phyloP scores from a whole-genome alignment of 64 coral and sea anemone genomes.

The Dendrophyllia cribrosa region DNA sequence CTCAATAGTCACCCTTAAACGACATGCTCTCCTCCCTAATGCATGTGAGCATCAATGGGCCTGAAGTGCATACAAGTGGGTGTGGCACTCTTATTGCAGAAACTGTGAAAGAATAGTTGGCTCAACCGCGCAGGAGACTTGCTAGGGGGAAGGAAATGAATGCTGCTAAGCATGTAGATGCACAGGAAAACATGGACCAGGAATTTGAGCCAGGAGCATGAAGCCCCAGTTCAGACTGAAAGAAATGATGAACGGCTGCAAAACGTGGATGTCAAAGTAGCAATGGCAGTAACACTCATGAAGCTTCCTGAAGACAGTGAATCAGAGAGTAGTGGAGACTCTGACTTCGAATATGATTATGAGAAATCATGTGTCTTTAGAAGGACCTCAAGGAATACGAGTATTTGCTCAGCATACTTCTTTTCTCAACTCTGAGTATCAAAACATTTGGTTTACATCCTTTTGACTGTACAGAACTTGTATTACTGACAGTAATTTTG shows the following conservation, averaged over 20 bases:
- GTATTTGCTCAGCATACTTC: too few relatives aligned
- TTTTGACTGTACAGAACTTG: too few relatives aligned
- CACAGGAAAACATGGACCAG: background rate
- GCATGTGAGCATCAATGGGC: constrained; percentile 21
- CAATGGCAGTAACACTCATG: background rate
- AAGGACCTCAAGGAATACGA: too few relatives aligned
- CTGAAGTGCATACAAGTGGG: constrained; percentile 11
- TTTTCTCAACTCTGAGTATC: too few relatives aligned
- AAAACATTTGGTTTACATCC: too few relatives aligned
- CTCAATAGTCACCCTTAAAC: constrained; percentile 9
- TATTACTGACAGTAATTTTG: too few relatives aligned
- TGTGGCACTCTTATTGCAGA: constrained; percentile 32
- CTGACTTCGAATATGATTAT: too few relatives aligned
- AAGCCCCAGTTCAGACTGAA: background rate
- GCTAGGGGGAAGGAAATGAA: background rate
- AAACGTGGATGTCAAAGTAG: background rate
- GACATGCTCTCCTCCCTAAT: constrained; percentile 13
- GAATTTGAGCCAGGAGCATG: background rate
- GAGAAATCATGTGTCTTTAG: too few relatives aligned
- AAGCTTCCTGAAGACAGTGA: too few relatives aligned
- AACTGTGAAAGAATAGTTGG: constrained; percentile 20
- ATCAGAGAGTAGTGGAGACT: too few relatives aligned
- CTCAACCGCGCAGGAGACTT: background rate
- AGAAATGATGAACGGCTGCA: background rate
- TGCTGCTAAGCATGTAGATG: constrained; percentile 3